phyloP scores from a whole-genome alignment of 53 echinoderm and acorn worm genomes.

The Holothuria leucospilota region DNA sequence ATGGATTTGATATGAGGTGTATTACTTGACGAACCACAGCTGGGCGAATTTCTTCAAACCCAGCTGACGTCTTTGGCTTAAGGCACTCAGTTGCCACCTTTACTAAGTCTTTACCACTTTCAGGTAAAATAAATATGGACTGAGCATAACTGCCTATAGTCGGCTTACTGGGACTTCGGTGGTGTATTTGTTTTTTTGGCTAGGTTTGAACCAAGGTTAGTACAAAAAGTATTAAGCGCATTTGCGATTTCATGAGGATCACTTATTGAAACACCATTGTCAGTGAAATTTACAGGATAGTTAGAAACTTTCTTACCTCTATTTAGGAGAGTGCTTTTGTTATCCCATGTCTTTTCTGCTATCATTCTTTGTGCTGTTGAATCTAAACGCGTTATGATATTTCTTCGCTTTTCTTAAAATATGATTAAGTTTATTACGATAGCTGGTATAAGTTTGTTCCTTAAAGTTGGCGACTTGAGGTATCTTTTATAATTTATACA shows the following conservation, averaged over 20 bases:
- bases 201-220: not conserved
- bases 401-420: not conserved
- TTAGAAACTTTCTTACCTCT: no score
- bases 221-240: no score
- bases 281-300: no score
- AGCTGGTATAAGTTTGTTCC: not conserved
- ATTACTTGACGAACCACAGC: not conserved
- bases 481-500: slow-evolving; percentile 6
- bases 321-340: no score
- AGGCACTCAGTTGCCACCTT: not conserved
- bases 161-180: not conserved
- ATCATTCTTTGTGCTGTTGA: no score
- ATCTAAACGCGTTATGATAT: no score
- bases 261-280: no score
- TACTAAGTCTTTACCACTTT: not conserved
- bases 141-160: not conserved
- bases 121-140: not conserved
- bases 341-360: no score
- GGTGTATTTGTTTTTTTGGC: not conserved
- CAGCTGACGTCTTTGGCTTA: not conserved
- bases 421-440: slow-evolving; percentile 3
- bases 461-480: not conserved
- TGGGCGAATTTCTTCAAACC: not conserved
- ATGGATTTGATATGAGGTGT: slow-evolving; percentile 9
- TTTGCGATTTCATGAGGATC: no score